Evolutionary conservation across 2,888 invertebrate genomes (phyloP), one percentile per base, ranked within the genome.

Genomic region (Agrotis puta): DNA sequence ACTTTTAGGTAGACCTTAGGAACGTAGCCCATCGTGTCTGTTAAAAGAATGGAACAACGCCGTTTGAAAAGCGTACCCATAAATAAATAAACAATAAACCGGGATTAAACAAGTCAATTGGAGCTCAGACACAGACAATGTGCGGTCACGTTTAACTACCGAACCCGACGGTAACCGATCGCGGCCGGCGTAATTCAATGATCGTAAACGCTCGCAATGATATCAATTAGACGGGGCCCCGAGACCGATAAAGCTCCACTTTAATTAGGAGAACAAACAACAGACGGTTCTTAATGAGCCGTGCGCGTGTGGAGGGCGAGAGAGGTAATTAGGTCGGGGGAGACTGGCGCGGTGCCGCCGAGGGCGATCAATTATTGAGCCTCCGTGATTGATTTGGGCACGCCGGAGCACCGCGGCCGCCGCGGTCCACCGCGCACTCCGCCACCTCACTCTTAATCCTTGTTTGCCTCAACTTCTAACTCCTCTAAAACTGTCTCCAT

Each of bases 211-310:
- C 91, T 93, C 89, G 92, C 95, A 94, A 95, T 95, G 95, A 95
- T 95, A 95, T 95, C 95, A 95, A 95, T 95, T 95, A 95, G 95
- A 94, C 92, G 92, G 88, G 89, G 90, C 89, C 92, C 89, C 91
- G 92, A 92, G 92, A 92, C 92, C 95, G 94, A 95, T 95, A 95
- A 95, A 95, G 94, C 93, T 95, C 95, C 91, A 92, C 94, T 95
- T 95, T 95, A 95, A 95, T 95, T 95, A 95, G 94, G 93, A 94
- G 94, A 94, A 95, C 95, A 95, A 95, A 95, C 95, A 95, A 93
- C 95, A 94, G 95, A 94, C 94, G 94, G 93, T 91, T 92, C 91
- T 94, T 95, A 95, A 95, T 95, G 95, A 95, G 94, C 93, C 94
- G 94, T 94, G 93, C 92, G 92, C 92, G 92, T 91, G 93, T 92